phyloP scores from a whole-genome alignment of 2,888 invertebrate genomes.

The Amorpha juglandis region DNA sequence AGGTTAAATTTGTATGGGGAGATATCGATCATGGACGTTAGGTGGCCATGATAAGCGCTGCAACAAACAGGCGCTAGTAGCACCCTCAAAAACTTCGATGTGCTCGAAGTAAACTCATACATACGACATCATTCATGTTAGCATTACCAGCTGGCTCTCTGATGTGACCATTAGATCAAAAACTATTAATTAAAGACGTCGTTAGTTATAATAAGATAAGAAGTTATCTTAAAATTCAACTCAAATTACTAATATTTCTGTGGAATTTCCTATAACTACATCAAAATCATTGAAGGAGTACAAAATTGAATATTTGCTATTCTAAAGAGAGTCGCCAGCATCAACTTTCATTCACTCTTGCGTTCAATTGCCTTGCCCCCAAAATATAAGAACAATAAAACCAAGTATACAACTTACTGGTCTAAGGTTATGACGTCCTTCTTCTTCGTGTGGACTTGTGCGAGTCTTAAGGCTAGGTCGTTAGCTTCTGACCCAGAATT shows the following conservation, averaged over 20 bases:
- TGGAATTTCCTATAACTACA: too few relatives aligned
- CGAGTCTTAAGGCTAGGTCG: slow-evolving; percentile 96
- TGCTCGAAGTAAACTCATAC: slow-evolving; percentile 39
- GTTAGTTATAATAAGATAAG: too few relatives aligned
- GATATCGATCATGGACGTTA: slow-evolving; percentile 97
- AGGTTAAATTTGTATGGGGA: slow-evolving; percentile 99
- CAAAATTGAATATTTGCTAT: neutral
- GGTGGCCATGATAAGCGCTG: slow-evolving; percentile 99
- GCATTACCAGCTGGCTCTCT: neutral
- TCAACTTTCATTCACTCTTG: neutral
- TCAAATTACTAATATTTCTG: too few relatives aligned
- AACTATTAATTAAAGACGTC: too few relatives aligned
- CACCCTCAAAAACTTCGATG: slow-evolving; percentile 75
- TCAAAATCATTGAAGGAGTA: neutral
- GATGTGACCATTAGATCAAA: neutral
- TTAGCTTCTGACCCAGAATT: slow-evolving; percentile 99
- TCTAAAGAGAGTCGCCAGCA: neutral
- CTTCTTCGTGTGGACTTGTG: slow-evolving; percentile 94
- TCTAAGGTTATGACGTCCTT: slow-evolving; percentile 96
- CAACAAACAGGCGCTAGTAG: slow-evolving; percentile 85
- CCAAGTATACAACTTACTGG: slow-evolving; percentile 90
- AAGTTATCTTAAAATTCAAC: too few relatives aligned
- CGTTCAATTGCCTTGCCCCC: neutral
- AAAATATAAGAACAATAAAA: neutral
- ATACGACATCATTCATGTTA: slow-evolving; percentile 18